Evolutionary conservation across 2,888 invertebrate genomes (phyloP).

Genomic region (Polia nebulosa): DNA sequence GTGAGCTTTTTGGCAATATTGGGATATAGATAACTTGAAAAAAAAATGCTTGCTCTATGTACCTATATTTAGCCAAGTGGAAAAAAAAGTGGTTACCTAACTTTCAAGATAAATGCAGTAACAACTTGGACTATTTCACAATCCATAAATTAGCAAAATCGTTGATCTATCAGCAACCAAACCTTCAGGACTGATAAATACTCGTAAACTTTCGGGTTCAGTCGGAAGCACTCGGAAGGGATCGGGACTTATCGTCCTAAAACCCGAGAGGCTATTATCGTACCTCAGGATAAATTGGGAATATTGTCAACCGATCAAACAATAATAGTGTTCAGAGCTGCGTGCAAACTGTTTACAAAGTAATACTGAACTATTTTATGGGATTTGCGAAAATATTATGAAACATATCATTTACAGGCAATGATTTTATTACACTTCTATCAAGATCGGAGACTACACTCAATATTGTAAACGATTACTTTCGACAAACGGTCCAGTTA

Average conservation of each 20-base stretch:
- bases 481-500: no score
- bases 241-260: constrained; percentile 20
- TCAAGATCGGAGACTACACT: no score
- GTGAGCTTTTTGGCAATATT: not conserved
- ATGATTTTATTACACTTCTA: no score
- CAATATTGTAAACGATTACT: no score
- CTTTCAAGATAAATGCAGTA: not conserved
- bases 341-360: constrained; percentile 28
- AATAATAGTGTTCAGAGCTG: constrained; percentile 16
- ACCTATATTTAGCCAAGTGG: no score
- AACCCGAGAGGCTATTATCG: constrained; percentile 41
- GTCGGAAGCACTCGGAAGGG: constrained; percentile 11
- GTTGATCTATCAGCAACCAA: constrained; percentile 4
- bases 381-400: not conserved
- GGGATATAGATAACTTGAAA: no score
- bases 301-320: constrained; percentile 34
- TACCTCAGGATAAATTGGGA: constrained; percentile 13
- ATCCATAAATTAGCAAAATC: constrained; percentile 5
- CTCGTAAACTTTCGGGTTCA: not conserved
- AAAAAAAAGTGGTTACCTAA: no score
- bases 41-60: no score
- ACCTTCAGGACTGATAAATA: not conserved
- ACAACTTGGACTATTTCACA: constrained; percentile 6
- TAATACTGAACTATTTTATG: not conserved
- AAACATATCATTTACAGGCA: no score